Percentiles rank a stretch among this genome's conserved stretches.
These are phyloP conservation scores for Sesamia inferens DNA, from an alignment of 2,888 invertebrate species.

Conservation along the genomic window DNA sequence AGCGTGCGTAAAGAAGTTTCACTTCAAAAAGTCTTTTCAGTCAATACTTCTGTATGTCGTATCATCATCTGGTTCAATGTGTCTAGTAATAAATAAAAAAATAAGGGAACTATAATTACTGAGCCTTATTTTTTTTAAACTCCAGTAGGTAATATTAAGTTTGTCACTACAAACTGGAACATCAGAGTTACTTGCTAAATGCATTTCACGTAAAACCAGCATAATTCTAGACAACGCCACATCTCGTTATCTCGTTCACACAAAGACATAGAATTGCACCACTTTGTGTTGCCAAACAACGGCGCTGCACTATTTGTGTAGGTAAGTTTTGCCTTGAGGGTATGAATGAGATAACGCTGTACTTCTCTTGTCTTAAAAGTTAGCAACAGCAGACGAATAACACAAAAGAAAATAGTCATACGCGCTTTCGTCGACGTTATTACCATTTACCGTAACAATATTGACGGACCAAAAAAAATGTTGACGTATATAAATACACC, in stretches of 20 bases:
- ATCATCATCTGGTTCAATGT: too few relatives aligned
- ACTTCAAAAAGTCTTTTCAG: too few relatives aligned
- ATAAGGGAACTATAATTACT: too few relatives aligned
- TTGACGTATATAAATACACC: too few relatives aligned
- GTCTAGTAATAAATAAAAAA: too few relatives aligned
- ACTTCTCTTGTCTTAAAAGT: not conserved
- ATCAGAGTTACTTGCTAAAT: conserved; percentile 23
- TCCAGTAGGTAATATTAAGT: not conserved
- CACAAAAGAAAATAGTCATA: too few relatives aligned
- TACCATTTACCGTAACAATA: too few relatives aligned
- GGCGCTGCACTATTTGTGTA: conserved; percentile 27
- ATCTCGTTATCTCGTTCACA: conserved; percentile 55
- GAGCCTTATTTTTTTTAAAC: not conserved
- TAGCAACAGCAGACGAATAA: not conserved
- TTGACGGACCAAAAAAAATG: too few relatives aligned
- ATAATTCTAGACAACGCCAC: conserved; percentile 21
- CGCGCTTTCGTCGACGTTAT: too few relatives aligned
- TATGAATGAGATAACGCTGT: conserved; percentile 32
- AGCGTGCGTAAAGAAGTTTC: too few relatives aligned
- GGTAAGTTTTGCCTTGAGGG: conserved; percentile 24
- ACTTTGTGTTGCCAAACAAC: conserved; percentile 44
- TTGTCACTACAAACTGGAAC: conserved; percentile 6
- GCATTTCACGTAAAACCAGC: conserved; percentile 28
- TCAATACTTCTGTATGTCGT: too few relatives aligned
- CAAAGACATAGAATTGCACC: conserved; percentile 52